Evolutionary conservation across 2,888 invertebrate species (phyloP), one percentile per base, ranked within the genome.

Genomic region (Trisateles emortualis): DNA sequence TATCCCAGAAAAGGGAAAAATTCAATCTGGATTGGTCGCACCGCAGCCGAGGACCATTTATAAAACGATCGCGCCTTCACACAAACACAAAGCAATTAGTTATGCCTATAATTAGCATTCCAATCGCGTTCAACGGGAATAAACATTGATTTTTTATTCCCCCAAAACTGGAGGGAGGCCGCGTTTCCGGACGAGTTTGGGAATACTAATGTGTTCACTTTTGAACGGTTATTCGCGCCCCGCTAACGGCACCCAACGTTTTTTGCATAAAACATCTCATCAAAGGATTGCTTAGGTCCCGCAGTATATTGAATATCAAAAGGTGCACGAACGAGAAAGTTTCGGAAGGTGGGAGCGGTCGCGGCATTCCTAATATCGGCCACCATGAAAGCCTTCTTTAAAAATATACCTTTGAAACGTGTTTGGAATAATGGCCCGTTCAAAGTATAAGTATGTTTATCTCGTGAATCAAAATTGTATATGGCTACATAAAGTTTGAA

Each of bases 201-300:
- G 92, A 87, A 92, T 92, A 92, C 91, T 92, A 92, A 92, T 92
- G 91, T 87, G 88, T 85, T 88, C 91, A 91, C 88, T 90, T 90
- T 88, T 87, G 89, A 90, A 84, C 90, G 90, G 82, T 90, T 91
- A 90, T 88, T 90, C 88, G 87, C 91, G 87, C 90, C 88, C 87
- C 82, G 86, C 82, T 88, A 88, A 90, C 87, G 84, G 86, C 77
- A 64, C 81, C 84, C 90, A 86, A 90, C 92, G 92, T 92, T 92
- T 92, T 92, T 92, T 92, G 92, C 92, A 92, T 92, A 92, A 92
- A 92, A 92, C 91, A 92, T 92, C 92, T 92, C 92, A 92, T 92
- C 92, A 92, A 92, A 92, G 92, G 92, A 91, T 92, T 92, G 92
- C 90, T 89, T 81, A 86, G 90, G 85, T 80, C 83, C 86, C 88